Percentiles rank a stretch among this genome's conserved stretches.
These are phyloP conservation scores for Bibio marci DNA, from an alignment of 2,888 invertebrate species.

Conservation along the genomic window DNA sequence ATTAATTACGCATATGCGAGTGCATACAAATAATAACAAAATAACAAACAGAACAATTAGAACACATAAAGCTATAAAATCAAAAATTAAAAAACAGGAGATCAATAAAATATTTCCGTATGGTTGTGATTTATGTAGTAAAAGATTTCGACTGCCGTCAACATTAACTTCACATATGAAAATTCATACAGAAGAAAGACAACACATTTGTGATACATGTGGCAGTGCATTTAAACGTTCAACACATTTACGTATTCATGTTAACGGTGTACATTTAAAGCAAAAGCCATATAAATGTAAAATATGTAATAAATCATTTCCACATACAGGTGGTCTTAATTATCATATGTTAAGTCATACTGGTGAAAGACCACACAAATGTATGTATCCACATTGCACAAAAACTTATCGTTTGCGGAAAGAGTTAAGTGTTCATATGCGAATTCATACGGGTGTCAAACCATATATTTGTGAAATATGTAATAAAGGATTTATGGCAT, in stretches of 20 bases:
- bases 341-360: slow-evolving; percentile 10
- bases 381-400: slow-evolving; percentile 8
- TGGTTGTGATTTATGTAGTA: slow-evolving; percentile 8
- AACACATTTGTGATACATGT: slow-evolving; percentile 8
- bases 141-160: slow-evolving; percentile 9
- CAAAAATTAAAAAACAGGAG: no score
- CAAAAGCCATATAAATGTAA: slow-evolving; percentile 10
- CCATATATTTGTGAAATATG: slow-evolving; percentile 10
- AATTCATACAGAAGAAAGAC: slow-evolving; percentile 10
- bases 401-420: slow-evolving; percentile 10
- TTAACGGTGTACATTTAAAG: slow-evolving; percentile 10
- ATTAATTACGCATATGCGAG: slow-evolving; percentile 10
- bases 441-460: slow-evolving; percentile 11
- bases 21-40: no score
- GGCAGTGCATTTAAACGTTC: slow-evolving; percentile 10
- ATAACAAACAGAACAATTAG: no score
- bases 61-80: no score
- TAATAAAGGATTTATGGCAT: slow-evolving; percentile 8
- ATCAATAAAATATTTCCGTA: slow-evolving; percentile 3
- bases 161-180: slow-evolving; percentile 10
- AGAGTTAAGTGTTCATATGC: slow-evolving; percentile 9
- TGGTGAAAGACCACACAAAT: slow-evolving; percentile 8
- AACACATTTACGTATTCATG: slow-evolving; percentile 10
- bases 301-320: slow-evolving; percentile 9
- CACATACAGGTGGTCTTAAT: slow-evolving; percentile 9